Evolutionary conservation across 2,797 vertebrate genomes (phyloP), one percentile per base, ranked within the genome.

Genomic region (Chloroceryle amazona): DNA sequence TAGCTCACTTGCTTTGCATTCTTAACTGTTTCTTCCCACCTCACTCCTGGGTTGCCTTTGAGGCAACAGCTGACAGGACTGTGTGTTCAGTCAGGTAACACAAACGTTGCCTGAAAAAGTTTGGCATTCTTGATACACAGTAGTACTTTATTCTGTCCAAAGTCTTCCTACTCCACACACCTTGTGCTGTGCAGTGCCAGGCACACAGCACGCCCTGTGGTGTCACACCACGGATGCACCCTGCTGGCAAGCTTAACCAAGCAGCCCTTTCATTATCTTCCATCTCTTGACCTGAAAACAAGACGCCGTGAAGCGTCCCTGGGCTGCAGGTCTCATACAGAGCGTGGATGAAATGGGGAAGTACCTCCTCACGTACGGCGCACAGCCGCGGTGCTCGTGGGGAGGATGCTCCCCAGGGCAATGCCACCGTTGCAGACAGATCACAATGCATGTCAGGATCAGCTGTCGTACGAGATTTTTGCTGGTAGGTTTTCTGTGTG

Each of bases 371-470:
- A 35, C 5, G 0, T 42, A 18, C 22, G 0, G 1, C 19, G 3
- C 0, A 0, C 9, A 60, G 44, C 39, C 6, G 0, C 1, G 1
- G 51, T 21, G 21, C 44, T 33, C 28, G 5, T 0, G 1, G 58
- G 22, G 18, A 37, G 13, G 21, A 11, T 52, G 29, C 35, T 46
- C 26, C 25, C 16, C 33, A 7, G 23, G 68, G 42, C 33, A 52
- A 12, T 10, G 33, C 54, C 31, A 20, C 31, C 4, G 0, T 3
- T 6, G 49, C 39, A 39, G 39, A 4, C 35, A 25, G n/a, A 11
- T 25, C 0, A 0, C 33, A 11, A 2, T 8, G 28, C 16, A 41
- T 16, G 33, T 10, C 62, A 47, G 42, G 14, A 15, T 42, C 31
- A 5, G 10, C 3, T 75, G 19, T 60, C n/a, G 6, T 0, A 1